Evolutionary conservation across 1,140 invertebrate species (phyloP).

Genomic region (Liolophura sinensis): DNA sequence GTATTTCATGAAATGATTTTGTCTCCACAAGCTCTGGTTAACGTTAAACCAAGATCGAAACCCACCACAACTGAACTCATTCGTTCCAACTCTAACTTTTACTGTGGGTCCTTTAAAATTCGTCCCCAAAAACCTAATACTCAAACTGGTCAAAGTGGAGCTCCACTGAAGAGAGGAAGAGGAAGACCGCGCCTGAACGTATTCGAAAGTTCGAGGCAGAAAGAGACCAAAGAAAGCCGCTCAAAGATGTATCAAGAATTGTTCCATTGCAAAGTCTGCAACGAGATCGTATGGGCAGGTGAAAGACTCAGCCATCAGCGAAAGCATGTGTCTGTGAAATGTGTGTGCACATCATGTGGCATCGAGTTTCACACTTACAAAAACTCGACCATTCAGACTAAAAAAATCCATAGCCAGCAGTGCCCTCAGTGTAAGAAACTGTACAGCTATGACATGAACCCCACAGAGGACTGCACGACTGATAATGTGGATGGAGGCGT

Average conservation of each 20-base stretch:
- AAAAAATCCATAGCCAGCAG: too few species aligned
- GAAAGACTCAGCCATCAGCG: conserved; percentile 29
- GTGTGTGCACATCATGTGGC: conserved; percentile 23
- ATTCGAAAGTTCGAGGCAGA: conserved; percentile 4
- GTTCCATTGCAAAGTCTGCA: conserved; percentile 42
- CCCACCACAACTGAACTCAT: conserved; percentile 35
- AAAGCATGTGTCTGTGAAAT: conserved; percentile 25
- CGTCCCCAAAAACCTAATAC: conserved; percentile 21
- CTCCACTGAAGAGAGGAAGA: conserved; percentile 11
- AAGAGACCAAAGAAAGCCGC: conserved; percentile 1
- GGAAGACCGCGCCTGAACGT: conserved; percentile 2
- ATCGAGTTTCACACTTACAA: conserved; percentile 11
- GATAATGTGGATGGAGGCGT: too few species aligned
- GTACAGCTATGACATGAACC: too few species aligned
- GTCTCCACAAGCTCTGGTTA: conserved; percentile 38
- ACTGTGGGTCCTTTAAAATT: conserved; percentile 46
- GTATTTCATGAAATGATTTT: conserved; percentile 46
- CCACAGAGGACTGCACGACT: too few species aligned
- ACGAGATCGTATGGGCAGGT: conserved; percentile 38
- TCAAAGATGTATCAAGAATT: conserved; percentile 35
- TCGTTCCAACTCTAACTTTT: conserved; percentile 41
- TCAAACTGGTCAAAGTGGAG: conserved; percentile 21
- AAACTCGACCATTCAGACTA: too few species aligned
- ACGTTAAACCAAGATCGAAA: conserved; percentile 34
- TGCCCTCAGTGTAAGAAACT: too few species aligned